Conservation (phyloP, 1,140 invertebrate species). For the Mycetomoellerius zeteki region DNA sequence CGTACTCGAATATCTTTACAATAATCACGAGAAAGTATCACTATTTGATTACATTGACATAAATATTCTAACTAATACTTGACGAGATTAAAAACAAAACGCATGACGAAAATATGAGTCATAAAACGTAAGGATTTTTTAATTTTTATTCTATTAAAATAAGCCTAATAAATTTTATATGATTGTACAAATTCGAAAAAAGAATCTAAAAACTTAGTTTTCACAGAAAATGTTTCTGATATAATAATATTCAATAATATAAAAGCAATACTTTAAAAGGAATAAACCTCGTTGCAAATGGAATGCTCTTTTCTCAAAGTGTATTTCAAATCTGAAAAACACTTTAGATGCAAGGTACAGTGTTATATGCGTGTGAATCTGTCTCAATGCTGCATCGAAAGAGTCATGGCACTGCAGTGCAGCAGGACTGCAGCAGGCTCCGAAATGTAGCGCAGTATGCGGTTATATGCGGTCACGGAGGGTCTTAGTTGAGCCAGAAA, state of each 20-base stretch:
- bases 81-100: neutral
- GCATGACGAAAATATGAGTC: neutral
- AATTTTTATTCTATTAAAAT: neutral
- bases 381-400: slow-evolving; percentile 72
- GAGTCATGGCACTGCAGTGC: slow-evolving; percentile 80
- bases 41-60: slow-evolving; percentile 9
- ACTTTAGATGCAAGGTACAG: neutral
- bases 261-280: neutral
- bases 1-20: slow-evolving; percentile 1
- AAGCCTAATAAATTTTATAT: slow-evolving; percentile 12
- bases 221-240: neutral
- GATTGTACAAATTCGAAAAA: neutral
- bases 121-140: neutral
- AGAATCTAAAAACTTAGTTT: neutral
- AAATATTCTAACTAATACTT: neutral
- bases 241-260: neutral
- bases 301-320: neutral
- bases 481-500: neutral
- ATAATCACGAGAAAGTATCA: slow-evolving; percentile 40
- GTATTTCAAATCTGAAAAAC: slow-evolving; percentile 4
- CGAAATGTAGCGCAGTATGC: slow-evolving; percentile 34
- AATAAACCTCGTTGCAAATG: neutral
- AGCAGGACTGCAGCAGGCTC: slow-evolving; percentile 77
- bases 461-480: neutral
- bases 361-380: slow-evolving; percentile 39